phyloP scores from a whole-genome alignment of 2,797 vertebrate species.

The Ibycter americanus region DNA sequence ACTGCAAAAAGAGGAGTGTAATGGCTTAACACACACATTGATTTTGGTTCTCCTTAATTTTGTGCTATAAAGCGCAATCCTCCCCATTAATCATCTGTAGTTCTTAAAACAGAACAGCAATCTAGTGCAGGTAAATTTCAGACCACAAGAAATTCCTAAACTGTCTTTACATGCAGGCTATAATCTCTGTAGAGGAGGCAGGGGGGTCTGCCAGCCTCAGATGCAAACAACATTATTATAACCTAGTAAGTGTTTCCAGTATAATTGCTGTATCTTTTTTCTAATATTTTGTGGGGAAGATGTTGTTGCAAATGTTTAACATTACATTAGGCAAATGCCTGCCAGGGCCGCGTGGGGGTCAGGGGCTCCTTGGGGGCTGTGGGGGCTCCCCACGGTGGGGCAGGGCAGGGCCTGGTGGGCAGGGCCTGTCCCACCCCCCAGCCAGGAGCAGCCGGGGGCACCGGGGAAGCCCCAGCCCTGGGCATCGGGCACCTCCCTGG shows the following conservation, averaged over 20 bases:
- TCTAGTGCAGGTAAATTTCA: background rate
- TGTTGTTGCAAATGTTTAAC: background rate
- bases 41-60: background rate
- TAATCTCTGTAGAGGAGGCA: background rate
- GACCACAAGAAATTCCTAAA: background rate
- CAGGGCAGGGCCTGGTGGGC: no score
- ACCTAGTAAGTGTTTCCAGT: background rate
- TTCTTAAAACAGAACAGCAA: background rate
- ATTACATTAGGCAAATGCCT: background rate
- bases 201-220: background rate
- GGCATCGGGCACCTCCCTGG: background rate
- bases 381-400: no score
- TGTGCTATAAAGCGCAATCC: background rate
- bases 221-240: background rate
- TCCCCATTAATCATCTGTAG: background rate
- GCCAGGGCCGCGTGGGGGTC: accelerated
- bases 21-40: background rate
- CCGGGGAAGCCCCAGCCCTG: background rate
- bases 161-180: background rate
- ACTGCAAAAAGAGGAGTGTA: background rate
- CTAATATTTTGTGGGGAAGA: accelerated
- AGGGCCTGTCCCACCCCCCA: background rate
- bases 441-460: background rate
- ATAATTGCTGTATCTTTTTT: background rate
- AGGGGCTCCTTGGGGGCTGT: accelerated